Conservation (phyloP, 1,140 invertebrate genomes). For the Drosophila nigromelanica region DNA sequence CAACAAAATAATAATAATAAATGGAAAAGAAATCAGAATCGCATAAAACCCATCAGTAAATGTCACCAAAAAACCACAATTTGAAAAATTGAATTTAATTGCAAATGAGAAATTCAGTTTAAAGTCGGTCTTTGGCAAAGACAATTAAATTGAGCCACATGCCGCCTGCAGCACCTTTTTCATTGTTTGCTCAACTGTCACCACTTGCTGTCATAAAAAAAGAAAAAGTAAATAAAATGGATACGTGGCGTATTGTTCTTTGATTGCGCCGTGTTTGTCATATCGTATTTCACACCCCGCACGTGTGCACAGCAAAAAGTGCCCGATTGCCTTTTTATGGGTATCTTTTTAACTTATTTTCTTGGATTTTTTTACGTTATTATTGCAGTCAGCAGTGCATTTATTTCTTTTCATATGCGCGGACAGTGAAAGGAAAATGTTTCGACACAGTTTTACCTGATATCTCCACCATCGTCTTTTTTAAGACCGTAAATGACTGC, state of each 20-base stretch:
- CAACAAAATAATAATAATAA: background rate
- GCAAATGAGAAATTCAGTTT: conserved; percentile 4
- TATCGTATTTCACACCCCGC: conserved; percentile 67
- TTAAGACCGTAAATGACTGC: conserved; percentile 25
- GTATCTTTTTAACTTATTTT: conserved; percentile 4
- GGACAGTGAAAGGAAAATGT: conserved; percentile 8
- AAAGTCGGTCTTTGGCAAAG: conserved; percentile 3
- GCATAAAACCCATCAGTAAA: background rate
- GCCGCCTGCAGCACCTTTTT: background rate
- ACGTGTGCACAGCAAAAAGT: conserved; percentile 35
- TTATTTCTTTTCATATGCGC: conserved; percentile 3
- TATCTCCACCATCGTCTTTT: conserved; percentile 6
- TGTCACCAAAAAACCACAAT: background rate
- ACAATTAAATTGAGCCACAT: conserved; percentile 5
- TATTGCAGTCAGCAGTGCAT: conserved; percentile 25
- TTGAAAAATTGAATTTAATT: conserved; percentile 7
- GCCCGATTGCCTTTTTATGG: conserved; percentile 30
- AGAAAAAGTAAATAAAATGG: conserved; percentile 20
- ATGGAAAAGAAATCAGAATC: too few species aligned
- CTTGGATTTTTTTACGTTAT: background rate
- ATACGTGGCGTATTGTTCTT: conserved; percentile 16
- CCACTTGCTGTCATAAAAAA: background rate
- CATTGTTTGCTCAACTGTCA: conserved; percentile 13
- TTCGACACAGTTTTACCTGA: conserved; percentile 1
- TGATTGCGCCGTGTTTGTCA: conserved; percentile 46